Evolutionary conservation across 2,113 vertebrate genomes (phyloP).

Genomic region (Oxygymnocypris stewartii): DNA sequence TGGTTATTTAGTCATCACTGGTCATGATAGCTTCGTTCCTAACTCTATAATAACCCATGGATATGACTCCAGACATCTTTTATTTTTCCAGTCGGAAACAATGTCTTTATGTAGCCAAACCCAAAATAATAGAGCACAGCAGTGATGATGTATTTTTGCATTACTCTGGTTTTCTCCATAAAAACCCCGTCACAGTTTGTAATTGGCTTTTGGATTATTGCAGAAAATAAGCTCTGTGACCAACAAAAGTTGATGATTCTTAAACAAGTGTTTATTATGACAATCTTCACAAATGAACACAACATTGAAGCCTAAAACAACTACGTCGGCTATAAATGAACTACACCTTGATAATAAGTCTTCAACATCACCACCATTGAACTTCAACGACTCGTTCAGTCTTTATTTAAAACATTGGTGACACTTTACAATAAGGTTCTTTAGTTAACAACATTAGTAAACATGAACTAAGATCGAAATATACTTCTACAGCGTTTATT

Average conservation of each 20-base stretch:
- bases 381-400: background rate
- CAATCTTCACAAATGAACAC: background rate
- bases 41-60: background rate
- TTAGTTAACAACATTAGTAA: no score
- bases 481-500: no score
- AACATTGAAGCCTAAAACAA: background rate
- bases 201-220: background rate
- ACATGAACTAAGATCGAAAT: no score
- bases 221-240: background rate
- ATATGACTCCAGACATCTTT: background rate
- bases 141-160: background rate
- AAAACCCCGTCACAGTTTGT: background rate
- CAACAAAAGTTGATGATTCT: background rate
- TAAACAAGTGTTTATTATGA: background rate
- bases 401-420: background rate
- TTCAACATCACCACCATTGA: background rate
- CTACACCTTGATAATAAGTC: background rate
- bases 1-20: no score
- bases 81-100: background rate
- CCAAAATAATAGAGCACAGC: background rate
- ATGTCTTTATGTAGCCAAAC: background rate
- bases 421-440: no score
- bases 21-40: background rate
- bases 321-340: background rate
- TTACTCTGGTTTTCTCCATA: background rate